Base-by-base conservation (phyloP, 1,140 invertebrate genomes). In the Schlechtendalia chinensis region DNA sequence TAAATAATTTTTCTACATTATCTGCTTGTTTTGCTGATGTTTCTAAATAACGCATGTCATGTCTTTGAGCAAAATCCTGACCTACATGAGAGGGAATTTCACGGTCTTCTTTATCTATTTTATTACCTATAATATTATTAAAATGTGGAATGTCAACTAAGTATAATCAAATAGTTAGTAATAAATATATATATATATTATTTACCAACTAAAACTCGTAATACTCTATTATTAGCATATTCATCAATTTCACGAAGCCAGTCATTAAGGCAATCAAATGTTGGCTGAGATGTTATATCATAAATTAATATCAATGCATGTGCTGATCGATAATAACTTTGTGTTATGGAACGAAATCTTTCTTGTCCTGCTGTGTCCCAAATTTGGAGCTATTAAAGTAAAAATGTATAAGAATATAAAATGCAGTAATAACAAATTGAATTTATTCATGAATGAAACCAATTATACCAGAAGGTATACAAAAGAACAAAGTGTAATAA, bases 281-380 rank as follows among this genome's bases (percentile, higher is more conserved):
- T 97, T 58, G 94, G 95, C 86, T 98, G 96, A 86, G 94, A 97
- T 84, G 95, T 96, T 83, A 99, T 97, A 87, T 99, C 97, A 87
- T 98, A 99, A 24, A 98, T 96, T 82, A 99, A 89, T 83, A 99
- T 98, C 59, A 99, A 89, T 47, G 96, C 97, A 88, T 99, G 96
- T 47, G 97, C 97, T 82, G 96, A 97, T 84, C 97, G 89, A 86
- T 99, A 99, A 87, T 99, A 99, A 86, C 96, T 97, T 87, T 98
- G 96, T 12, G 97, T 99, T 82, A 98, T 97, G 8, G 97, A 98
- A 82, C 97, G 90, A 87, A 99, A 99, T 83, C 96, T 89, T 86
- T 99, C 97, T 86, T 99, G 97, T 0, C 97, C 96, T 19, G 96
- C 96, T 54, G 96, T 98, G 86, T 99, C 97, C 96, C 96, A 98